These are phyloP conservation scores for Brachionichthys hirsutus DNA, from an alignment of 2,113 vertebrate species.

Conservation along the genomic window DNA sequence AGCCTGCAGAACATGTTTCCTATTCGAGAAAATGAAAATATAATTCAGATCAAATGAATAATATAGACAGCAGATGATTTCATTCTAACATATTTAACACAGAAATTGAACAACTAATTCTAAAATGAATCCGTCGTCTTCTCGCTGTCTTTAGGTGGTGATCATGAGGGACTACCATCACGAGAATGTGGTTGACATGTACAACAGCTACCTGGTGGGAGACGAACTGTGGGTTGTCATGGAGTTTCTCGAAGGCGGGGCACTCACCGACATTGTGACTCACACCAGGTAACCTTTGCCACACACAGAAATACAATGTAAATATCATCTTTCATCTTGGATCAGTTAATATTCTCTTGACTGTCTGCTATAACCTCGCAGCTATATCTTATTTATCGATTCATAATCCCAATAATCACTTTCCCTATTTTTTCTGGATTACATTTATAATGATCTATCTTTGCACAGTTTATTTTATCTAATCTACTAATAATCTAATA, in stretches of 20 bases:
- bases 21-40: slow-evolving; percentile 38
- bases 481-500: no score
- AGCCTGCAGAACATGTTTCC: slow-evolving; percentile 43
- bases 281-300: slow-evolving; percentile 86
- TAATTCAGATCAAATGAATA: slow-evolving; percentile 4
- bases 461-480: no score
- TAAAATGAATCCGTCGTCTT: not conserved
- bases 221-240: slow-evolving; percentile 99
- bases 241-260: slow-evolving; percentile 98
- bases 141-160: slow-evolving; percentile 83
- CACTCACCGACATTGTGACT: slow-evolving; percentile 96
- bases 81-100: no score
- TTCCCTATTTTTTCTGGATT: no score
- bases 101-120: not conserved
- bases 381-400: no score
- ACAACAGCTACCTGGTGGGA: slow-evolving; percentile 95
- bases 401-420: no score
- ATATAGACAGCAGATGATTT: not conserved
- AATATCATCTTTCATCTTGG: no score
- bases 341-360: no score
- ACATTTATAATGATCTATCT: no score
- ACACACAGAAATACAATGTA: not conserved
- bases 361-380: no score
- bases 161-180: slow-evolving; percentile 99
- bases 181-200: slow-evolving; percentile 99